Conservation (phyloP, 1,140 invertebrate species). For the Oedothorax gibbosus region DNA sequence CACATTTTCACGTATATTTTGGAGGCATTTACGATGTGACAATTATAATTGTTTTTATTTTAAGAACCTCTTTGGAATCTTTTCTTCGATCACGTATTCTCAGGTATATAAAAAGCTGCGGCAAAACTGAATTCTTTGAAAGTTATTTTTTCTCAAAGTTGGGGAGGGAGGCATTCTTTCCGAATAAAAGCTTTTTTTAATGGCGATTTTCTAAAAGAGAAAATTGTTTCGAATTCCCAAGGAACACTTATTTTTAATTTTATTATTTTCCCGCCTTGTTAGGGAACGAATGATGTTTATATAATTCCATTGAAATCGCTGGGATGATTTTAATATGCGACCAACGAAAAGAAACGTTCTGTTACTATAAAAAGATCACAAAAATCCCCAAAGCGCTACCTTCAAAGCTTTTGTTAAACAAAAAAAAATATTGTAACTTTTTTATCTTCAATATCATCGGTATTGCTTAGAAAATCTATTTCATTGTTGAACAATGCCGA, state of each 20-base stretch:
- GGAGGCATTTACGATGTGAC: no score
- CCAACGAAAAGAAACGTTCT: neutral
- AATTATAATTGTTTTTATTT: neutral
- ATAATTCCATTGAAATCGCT: constrained; percentile 11
- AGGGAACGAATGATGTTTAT: constrained; percentile 16
- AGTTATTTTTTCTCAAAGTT: neutral
- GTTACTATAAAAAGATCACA: neutral
- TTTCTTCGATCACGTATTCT: neutral
- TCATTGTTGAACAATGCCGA: no score
- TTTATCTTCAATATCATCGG: no score
- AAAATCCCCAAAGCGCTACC: neutral
- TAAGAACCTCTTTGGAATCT: neutral
- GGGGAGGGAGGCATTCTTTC: constrained; percentile 1
- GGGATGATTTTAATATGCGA: neutral
- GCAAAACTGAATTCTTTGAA: no score
- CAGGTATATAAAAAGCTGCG: neutral
- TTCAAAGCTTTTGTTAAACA: no score
- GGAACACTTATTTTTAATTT: constrained; percentile 22
- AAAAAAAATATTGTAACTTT: no score
- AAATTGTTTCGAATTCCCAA: constrained; percentile 3
- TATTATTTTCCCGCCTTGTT: constrained; percentile 18
- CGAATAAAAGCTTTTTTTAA: constrained; percentile 22
- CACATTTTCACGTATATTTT: no score
- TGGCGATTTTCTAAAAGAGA: neutral
- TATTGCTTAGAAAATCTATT: no score